These are phyloP conservation scores for Argyrosomus regius DNA, from an alignment of 2,797 vertebrate species.

Conservation along the genomic window DNA sequence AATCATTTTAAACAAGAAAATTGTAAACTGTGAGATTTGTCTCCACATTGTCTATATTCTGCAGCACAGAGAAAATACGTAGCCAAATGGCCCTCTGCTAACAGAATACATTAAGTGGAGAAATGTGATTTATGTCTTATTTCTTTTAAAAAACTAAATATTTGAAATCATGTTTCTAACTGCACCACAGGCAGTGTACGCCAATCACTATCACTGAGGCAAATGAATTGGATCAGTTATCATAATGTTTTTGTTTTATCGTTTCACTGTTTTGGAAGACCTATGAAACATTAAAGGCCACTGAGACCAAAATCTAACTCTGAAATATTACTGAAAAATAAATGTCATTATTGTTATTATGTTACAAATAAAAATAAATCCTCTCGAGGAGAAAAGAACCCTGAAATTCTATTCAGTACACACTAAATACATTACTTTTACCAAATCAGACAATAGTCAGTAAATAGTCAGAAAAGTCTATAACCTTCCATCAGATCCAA, in stretches of 20 bases:
- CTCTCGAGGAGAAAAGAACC: slow-evolving; percentile 28
- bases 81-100: slow-evolving; percentile 80
- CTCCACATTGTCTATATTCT: slow-evolving; percentile 84
- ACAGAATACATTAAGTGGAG: slow-evolving; percentile 74
- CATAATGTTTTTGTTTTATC: slow-evolving; percentile 53
- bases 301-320: slow-evolving; percentile 52
- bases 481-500: slow-evolving; percentile 60
- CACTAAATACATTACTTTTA: slow-evolving; percentile 47
- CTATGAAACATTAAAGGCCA: slow-evolving; percentile 53
- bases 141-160: slow-evolving; percentile 73
- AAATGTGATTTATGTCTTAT: slow-evolving; percentile 75
- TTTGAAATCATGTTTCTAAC: slow-evolving; percentile 73
- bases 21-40: slow-evolving; percentile 84
- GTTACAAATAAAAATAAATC: slow-evolving; percentile 52
- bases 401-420: slow-evolving; percentile 54
- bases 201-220: slow-evolving; percentile 63
- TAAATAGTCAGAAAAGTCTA: slow-evolving; percentile 30
- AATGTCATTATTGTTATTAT: slow-evolving; percentile 35
- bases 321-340: slow-evolving; percentile 52
- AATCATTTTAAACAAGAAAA: slow-evolving; percentile 85
- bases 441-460: slow-evolving; percentile 57
- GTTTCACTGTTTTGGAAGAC: slow-evolving; percentile 53
- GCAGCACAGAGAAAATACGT: slow-evolving; percentile 84
- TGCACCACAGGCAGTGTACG: slow-evolving; percentile 76
- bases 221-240: slow-evolving; percentile 58